Conservation (phyloP, 2,888 invertebrate genomes). For the Sphaerophoria taeniata region DNA sequence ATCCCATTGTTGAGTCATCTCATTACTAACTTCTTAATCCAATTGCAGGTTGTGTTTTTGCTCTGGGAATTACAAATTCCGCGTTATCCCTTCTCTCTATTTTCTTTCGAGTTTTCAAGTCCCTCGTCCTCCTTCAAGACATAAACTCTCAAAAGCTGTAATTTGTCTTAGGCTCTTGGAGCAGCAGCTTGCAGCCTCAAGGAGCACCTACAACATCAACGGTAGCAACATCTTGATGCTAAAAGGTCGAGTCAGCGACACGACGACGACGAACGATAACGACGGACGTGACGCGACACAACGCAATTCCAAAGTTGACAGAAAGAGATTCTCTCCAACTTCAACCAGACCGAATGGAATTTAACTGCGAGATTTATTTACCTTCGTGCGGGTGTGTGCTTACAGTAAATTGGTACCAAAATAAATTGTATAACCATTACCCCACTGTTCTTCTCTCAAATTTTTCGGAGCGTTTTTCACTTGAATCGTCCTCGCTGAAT, state of each 20-base stretch:
- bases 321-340: slow-evolving; percentile 25
- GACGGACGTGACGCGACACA: background rate
- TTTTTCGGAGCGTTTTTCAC: background rate
- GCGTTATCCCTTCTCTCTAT: slow-evolving; percentile 16
- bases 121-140: no score
- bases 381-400: slow-evolving; percentile 38
- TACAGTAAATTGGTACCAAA: slow-evolving; percentile 9
- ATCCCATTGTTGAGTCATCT: slow-evolving; percentile 32
- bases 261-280: background rate
- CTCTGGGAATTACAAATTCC: slow-evolving; percentile 50
- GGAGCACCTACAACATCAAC: slow-evolving; percentile 42
- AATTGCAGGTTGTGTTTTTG: slow-evolving; percentile 53
- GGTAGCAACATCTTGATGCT: slow-evolving; percentile 14
- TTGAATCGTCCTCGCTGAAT: background rate
- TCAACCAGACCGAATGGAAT: slow-evolving; percentile 43
- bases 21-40: slow-evolving; percentile 66
- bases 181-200: slow-evolving; percentile 40
- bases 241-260: background rate
- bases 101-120: no score
- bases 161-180: slow-evolving; percentile 50
- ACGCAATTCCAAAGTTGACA: slow-evolving; percentile 34
- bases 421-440: slow-evolving; percentile 46
- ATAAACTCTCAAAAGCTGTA: slow-evolving; percentile 42
- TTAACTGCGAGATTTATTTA: slow-evolving; percentile 52
- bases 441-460: background rate